phyloP scores from a whole-genome alignment of 2,113 vertebrate genomes.

The human (Homo sapiens) region GRCh38 chr9:113765501-113766000 shows the following conservation, averaged over 20 bases:
- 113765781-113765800: conserved; percentile 71
- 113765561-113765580: conserved; percentile 53
- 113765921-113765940: neutral
- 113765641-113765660: conserved; percentile 70
- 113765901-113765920: neutral
- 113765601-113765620: conserved; percentile 80
- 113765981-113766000: neutral
- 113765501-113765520: conserved; percentile 41
- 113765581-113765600: conserved; percentile 61
- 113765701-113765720: conserved; percentile 76
- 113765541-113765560: conserved; percentile 33
- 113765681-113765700: conserved; percentile 75
- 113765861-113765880: neutral
- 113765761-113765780: conserved; percentile 55
- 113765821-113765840: conserved; percentile 42
- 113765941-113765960: neutral
- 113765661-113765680: conserved; percentile 78
- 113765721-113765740: conserved; percentile 76
- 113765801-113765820: conserved; percentile 60
- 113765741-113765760: conserved; percentile 76
- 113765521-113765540: conserved; percentile 24
- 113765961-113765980: neutral
- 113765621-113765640: conserved; percentile 77
- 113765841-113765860: neutral
- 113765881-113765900: conserved; percentile 2